Evolutionary conservation across 1,140 invertebrate species (phyloP).

Genomic region (Drosophila nikananu): DNA sequence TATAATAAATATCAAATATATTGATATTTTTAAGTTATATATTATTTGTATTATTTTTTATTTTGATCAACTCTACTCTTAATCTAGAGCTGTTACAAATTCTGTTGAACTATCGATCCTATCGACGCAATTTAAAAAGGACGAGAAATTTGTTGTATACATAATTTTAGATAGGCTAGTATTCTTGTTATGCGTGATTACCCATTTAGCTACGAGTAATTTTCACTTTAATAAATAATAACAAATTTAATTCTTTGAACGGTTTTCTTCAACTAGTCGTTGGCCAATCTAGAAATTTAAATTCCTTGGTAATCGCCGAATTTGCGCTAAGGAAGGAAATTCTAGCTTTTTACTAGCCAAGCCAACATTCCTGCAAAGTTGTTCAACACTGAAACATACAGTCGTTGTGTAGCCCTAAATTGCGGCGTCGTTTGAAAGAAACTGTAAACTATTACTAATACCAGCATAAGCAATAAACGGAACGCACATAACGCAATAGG

Average conservation of each 20-base stretch:
- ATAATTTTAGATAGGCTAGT: too few relatives aligned
- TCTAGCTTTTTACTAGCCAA: not conserved
- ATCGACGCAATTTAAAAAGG: not conserved
- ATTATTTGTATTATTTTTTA: too few relatives aligned
- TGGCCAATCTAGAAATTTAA: too few relatives aligned
- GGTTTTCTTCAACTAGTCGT: too few relatives aligned
- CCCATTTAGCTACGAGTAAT: too few relatives aligned
- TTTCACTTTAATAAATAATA: too few relatives aligned
- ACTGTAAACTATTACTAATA: constrained; percentile 79
- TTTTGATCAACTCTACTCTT: too few relatives aligned
- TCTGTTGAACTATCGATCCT: not conserved
- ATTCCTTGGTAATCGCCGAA: not conserved
- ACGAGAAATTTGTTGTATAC: too few relatives aligned
- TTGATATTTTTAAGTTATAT: too few relatives aligned
- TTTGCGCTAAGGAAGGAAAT: not conserved
- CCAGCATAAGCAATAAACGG: constrained; percentile 38
- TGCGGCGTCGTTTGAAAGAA: constrained; percentile 80
- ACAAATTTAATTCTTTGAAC: too few relatives aligned
- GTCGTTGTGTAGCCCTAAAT: constrained; percentile 54
- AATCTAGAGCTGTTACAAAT: not conserved
- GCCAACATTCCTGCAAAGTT: not conserved
- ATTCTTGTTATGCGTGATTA: too few relatives aligned
- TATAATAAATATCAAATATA: too few relatives aligned
- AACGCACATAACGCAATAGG: constrained; percentile 45
- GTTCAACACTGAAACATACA: constrained; percentile 47